phyloP scores from a whole-genome alignment of 2,113 vertebrate species.

The Boulengeromyrus knoepffleri region DNA sequence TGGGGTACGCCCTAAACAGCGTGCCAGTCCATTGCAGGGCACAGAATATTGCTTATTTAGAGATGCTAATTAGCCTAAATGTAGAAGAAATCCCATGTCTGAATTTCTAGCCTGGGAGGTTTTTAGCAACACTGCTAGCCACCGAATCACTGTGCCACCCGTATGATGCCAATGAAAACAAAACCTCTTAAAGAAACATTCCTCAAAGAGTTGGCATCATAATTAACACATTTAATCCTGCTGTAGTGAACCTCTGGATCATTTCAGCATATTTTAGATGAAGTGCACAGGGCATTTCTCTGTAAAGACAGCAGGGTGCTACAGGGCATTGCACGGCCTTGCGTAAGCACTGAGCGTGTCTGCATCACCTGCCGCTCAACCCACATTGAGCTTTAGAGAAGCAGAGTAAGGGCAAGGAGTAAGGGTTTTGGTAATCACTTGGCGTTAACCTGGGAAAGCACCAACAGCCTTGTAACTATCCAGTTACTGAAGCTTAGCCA shows the following conservation, averaged over 20 bases:
- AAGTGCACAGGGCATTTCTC: background rate
- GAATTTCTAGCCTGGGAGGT: background rate
- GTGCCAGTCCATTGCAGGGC: background rate
- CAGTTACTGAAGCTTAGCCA: background rate
- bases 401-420: background rate
- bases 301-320: background rate
- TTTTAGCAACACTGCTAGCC: background rate
- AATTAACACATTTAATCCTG: background rate
- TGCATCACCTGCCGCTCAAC: background rate
- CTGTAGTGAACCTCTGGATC: background rate
- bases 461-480: background rate
- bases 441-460: background rate
- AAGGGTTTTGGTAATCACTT: background rate
- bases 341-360: background rate
- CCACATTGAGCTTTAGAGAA: background rate
- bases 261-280: background rate
- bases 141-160: background rate
- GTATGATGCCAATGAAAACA: background rate
- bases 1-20: background rate
- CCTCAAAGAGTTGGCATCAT: background rate
- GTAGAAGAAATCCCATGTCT: background rate
- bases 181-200: background rate
- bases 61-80: background rate
- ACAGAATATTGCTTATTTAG: background rate
- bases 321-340: background rate